Conservation (phyloP, 2,113 vertebrate species). For the Corythaixoides concolor region DNA sequence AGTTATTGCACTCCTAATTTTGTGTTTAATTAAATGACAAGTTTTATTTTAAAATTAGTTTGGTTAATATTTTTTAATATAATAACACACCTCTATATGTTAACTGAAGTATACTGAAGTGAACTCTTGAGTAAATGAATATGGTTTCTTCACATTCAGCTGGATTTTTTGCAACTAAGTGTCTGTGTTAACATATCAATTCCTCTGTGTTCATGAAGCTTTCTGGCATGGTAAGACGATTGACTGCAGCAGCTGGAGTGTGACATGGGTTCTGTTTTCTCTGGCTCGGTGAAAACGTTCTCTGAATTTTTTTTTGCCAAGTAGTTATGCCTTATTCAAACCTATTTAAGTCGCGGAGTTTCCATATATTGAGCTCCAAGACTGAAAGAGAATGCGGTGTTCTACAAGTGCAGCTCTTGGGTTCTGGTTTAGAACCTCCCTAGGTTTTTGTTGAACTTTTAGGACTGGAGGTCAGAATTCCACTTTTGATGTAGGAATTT, state of each 20-base stretch:
- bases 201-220: not conserved
- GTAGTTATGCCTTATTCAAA: not conserved
- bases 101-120: rapidly evolving
- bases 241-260: not conserved
- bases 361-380: not conserved
- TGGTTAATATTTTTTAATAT: not conserved
- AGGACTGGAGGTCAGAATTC: not conserved
- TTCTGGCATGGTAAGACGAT: not conserved
- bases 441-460: not conserved
- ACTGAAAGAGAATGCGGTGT: not conserved
- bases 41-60: not conserved
- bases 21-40: not conserved
- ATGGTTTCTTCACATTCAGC: not conserved
- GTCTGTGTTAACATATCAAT: not conserved
- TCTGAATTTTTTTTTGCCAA: not conserved
- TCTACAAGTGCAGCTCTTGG: not conserved
- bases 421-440: not conserved
- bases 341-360: not conserved
- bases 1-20: not conserved
- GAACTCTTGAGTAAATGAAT: not conserved
- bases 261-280: not conserved
- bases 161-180: not conserved
- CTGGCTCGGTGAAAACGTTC: not conserved
- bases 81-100: not conserved
- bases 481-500: not conserved